These are phyloP conservation scores for Microctenopoma lineatum DNA, from an alignment of 2,797 vertebrate genomes.

Conservation along the genomic window DNA sequence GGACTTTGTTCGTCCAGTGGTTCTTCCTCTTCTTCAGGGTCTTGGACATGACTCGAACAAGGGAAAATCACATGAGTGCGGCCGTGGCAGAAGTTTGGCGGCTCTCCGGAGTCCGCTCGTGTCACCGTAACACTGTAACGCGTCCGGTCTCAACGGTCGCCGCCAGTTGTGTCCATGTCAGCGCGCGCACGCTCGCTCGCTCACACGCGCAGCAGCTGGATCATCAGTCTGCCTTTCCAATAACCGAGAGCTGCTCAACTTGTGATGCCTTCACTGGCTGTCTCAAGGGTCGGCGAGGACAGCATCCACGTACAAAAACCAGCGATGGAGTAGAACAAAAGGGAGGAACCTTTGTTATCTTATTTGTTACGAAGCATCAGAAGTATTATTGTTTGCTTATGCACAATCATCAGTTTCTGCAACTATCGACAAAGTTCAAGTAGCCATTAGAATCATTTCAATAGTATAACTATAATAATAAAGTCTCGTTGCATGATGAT, in stretches of 20 bases:
- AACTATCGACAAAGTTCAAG: too few species aligned
- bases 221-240: constrained; percentile 67
- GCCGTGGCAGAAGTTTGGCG: constrained; percentile 61
- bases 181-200: constrained; percentile 41
- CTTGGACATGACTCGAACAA: constrained; percentile 91
- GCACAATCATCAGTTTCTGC: too few species aligned
- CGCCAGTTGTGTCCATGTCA: constrained; percentile 74
- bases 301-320: accelerated
- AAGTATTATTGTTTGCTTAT: not conserved
- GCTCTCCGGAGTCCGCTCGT: constrained; percentile 26
- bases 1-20: constrained; percentile 98
- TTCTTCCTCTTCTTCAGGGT: constrained; percentile 93
- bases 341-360: too few species aligned
- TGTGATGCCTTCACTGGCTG: constrained; percentile 56
- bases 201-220: constrained; percentile 75
- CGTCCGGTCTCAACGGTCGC: constrained; percentile 51
- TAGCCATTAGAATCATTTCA: too few species aligned
- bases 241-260: constrained; percentile 72
- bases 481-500: too few species aligned
- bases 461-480: too few species aligned
- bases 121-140: constrained; percentile 26
- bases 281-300: not conserved
- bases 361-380: too few species aligned
- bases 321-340: not conserved
- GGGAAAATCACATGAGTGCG: constrained; percentile 65